Evolutionary conservation across 2,888 invertebrate species (phyloP).

Genomic region (Kuschelorhynchus macadamiae): DNA sequence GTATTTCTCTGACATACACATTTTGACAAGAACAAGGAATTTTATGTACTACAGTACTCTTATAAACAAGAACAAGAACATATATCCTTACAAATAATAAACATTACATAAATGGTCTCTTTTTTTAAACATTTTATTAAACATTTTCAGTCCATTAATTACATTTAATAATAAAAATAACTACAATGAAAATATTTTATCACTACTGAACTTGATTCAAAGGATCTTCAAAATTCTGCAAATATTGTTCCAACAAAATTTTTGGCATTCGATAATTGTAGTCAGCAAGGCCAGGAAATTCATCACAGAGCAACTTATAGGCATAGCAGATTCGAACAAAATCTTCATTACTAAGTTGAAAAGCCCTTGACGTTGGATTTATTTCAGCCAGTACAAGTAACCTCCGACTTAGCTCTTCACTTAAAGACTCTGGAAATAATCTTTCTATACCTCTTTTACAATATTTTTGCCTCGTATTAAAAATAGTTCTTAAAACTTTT

Average conservation of each 20-base stretch:
- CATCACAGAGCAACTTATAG: constrained; percentile 80
- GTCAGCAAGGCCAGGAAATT: constrained; percentile 75
- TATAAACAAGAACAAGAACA: too few relatives aligned
- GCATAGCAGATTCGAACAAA: constrained; percentile 82
- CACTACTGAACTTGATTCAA: not conserved
- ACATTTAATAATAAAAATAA: not conserved
- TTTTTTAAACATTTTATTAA: not conserved
- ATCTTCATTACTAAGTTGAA: constrained; percentile 83
- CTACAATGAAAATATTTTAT: not conserved
- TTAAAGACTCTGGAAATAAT: constrained; percentile 81
- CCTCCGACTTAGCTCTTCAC: constrained; percentile 74
- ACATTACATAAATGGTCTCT: not conserved
- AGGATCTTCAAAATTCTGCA: not conserved
- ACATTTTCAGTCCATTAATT: not conserved
- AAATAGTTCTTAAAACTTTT: constrained; percentile 89
- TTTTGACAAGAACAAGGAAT: too few relatives aligned
- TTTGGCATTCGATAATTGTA: constrained; percentile 79
- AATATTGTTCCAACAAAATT: constrained; percentile 25
- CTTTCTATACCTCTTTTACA: constrained; percentile 78
- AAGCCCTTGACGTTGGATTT: constrained; percentile 78
- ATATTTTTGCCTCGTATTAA: constrained; percentile 90
- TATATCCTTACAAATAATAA: too few relatives aligned
- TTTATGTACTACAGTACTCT: too few relatives aligned
- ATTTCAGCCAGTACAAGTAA: constrained; percentile 82
- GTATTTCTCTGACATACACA: too few relatives aligned